Conservation (phyloP, 2,113 vertebrate genomes). For the Malurus alboscapulatus region DNA sequence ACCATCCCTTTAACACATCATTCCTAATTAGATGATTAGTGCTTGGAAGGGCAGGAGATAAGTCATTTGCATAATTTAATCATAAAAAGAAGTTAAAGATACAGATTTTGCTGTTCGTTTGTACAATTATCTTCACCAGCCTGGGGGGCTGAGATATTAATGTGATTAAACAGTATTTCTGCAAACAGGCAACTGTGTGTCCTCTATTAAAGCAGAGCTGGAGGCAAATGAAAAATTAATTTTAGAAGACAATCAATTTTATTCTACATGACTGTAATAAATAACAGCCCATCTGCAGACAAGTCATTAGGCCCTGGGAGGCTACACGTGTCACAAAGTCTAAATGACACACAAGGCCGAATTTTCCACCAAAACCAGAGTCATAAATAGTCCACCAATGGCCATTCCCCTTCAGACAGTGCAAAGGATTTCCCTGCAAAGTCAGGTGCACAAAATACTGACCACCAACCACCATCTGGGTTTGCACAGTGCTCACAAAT, state of each 20-base stretch:
- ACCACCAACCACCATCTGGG: not conserved
- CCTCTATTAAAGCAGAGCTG: conserved; percentile 88
- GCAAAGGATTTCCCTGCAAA: conserved; percentile 25
- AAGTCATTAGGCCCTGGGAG: conserved; percentile 84
- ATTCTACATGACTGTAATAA: conserved; percentile 92
- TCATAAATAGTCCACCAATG: conserved; percentile 63
- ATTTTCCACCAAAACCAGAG: conserved; percentile 68
- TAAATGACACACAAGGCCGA: conserved; percentile 80
- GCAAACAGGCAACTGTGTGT: conserved; percentile 86
- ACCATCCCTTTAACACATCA: conserved; percentile 85
- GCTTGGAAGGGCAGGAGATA: conserved; percentile 86
- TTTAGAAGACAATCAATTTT: conserved; percentile 94
- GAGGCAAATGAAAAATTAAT: conserved; percentile 92
- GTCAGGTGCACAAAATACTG: not conserved
- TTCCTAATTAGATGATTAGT: conserved; percentile 93
- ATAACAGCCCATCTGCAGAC: conserved; percentile 87
- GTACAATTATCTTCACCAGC: conserved; percentile 88
- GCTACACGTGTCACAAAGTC: conserved; percentile 83
- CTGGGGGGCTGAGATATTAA: conserved; percentile 87
- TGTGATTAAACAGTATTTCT: conserved; percentile 93
- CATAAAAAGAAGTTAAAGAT: conserved; percentile 91
- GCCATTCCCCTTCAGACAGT: conserved; percentile 7
- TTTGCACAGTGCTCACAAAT: not conserved
- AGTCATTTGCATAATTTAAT: conserved; percentile 94
- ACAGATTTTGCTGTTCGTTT: conserved; percentile 89